These are phyloP conservation scores for Neodiprion virginianus DNA, from an alignment of 1,140 invertebrate genomes.

Conservation along the genomic window DNA sequence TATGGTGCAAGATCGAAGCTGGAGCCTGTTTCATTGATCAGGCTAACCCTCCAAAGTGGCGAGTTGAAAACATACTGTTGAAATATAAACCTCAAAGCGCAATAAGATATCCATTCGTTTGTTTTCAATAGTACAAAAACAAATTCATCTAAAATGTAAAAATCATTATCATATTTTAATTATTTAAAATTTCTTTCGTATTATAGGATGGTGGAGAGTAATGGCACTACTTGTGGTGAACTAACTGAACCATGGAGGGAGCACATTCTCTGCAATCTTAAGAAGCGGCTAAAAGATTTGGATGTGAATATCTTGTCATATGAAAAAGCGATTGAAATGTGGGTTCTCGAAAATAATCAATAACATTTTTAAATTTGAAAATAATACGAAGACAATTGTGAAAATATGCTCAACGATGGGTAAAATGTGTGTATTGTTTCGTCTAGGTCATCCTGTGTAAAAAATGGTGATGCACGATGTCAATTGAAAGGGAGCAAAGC, in stretches of 20 bases:
- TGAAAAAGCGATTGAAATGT: constrained; percentile 79
- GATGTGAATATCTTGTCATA: constrained; percentile 66
- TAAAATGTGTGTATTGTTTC: constrained; percentile 18
- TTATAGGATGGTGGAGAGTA: constrained; percentile 64
- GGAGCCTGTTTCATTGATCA: constrained; percentile 78
- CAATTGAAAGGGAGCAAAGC: constrained; percentile 66
- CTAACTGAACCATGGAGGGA: constrained; percentile 78
- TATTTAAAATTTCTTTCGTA: no score
- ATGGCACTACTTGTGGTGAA: constrained; percentile 67
- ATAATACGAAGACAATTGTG: neutral
- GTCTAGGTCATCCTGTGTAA: constrained; percentile 77
- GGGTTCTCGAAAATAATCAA: constrained; percentile 28
- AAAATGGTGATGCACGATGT: constrained; percentile 77
- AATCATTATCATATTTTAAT: neutral
- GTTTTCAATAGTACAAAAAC: constrained; percentile 6
- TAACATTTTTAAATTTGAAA: neutral
- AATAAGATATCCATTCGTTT: neutral
- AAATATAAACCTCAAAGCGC: neutral
- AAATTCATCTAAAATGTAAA: neutral
- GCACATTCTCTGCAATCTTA: constrained; percentile 74
- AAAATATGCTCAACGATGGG: neutral
- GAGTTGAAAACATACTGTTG: constrained; percentile 37
- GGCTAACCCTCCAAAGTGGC: constrained; percentile 79
- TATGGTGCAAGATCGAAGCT: constrained; percentile 80
- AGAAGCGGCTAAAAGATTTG: constrained; percentile 62